These are phyloP conservation scores for Venusia cambrica DNA, from an alignment of 2,888 invertebrate species.

Conservation along the genomic window DNA sequence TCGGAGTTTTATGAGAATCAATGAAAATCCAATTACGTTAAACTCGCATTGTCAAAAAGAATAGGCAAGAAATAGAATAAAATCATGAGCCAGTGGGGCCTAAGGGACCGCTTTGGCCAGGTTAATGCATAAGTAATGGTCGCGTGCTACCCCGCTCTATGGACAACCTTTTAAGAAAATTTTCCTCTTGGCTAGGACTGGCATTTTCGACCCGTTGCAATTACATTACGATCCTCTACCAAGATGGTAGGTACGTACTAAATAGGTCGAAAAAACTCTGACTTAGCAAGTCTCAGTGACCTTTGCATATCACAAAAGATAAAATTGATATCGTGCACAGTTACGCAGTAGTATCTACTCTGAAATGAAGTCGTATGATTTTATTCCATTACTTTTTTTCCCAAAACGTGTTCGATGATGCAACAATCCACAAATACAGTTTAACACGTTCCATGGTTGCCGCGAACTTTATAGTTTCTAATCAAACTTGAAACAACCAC, in stretches of 20 bases:
- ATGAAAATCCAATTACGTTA: constrained; percentile 27
- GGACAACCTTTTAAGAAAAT: constrained; percentile 62
- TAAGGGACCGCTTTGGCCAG: constrained; percentile 76
- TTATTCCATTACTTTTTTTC: constrained; percentile 6
- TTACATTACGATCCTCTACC: constrained; percentile 26
- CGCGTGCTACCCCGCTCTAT: constrained; percentile 52
- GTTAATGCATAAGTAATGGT: constrained; percentile 84
- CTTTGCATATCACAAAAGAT: too few species aligned
- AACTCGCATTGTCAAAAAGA: constrained; percentile 32
- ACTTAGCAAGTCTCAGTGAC: too few species aligned
- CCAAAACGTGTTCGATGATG: neutral
- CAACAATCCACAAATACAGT: too few species aligned
- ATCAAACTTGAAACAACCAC: constrained; percentile 7
- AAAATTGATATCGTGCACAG: too few species aligned
- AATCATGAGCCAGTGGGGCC: constrained; percentile 57
- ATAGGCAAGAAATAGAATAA: constrained; percentile 49
- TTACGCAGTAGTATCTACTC: too few species aligned
- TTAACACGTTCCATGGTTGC: too few species aligned
- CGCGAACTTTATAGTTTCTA: neutral
- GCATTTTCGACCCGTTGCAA: constrained; percentile 25
- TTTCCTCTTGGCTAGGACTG: constrained; percentile 36
- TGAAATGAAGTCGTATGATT: constrained; percentile 2
- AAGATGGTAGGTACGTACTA: constrained; percentile 1
- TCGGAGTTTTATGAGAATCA: constrained; percentile 4
- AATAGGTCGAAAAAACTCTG: too few species aligned